Percentiles rank a stretch among this genome's conserved stretches.
These are phyloP conservation scores for Chamaetylas fuelleborni DNA, from an alignment of 2,113 vertebrate genomes.

Conservation along the genomic window DNA sequence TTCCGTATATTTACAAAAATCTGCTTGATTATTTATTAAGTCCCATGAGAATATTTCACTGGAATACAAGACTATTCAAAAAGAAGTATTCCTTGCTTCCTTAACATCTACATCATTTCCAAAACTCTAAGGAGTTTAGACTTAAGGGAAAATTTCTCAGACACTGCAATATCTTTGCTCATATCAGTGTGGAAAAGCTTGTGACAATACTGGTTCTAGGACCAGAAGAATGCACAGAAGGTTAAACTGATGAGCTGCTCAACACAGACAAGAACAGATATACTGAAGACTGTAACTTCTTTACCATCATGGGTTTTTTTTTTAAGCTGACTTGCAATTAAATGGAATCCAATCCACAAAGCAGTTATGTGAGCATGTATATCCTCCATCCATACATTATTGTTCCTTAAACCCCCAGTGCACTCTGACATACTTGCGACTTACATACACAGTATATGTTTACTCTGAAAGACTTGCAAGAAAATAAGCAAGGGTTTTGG, in stretches of 20 bases:
- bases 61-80: not conserved
- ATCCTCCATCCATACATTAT: not conserved
- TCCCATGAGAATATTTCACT: not conserved
- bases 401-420: not conserved
- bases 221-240: not conserved
- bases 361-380: not conserved
- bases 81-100: not conserved
- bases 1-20: not conserved
- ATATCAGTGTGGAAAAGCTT: not conserved
- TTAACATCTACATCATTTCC: not conserved
- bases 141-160: not conserved
- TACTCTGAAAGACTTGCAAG: not conserved
- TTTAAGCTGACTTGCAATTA: not conserved
- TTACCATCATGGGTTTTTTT: not conserved
- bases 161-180: not conserved
- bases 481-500: not conserved
- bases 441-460: rapidly evolving
- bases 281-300: not conserved
- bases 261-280: not conserved
- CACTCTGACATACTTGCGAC: not conserved
- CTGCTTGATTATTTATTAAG: not conserved
- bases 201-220: not conserved
- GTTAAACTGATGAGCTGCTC: not conserved
- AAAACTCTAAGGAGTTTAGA: not conserved
- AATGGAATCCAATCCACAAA: not conserved